These are phyloP conservation scores for Synodontis membranacea DNA, from an alignment of 2,113 vertebrate species.

Conservation along the genomic window DNA sequence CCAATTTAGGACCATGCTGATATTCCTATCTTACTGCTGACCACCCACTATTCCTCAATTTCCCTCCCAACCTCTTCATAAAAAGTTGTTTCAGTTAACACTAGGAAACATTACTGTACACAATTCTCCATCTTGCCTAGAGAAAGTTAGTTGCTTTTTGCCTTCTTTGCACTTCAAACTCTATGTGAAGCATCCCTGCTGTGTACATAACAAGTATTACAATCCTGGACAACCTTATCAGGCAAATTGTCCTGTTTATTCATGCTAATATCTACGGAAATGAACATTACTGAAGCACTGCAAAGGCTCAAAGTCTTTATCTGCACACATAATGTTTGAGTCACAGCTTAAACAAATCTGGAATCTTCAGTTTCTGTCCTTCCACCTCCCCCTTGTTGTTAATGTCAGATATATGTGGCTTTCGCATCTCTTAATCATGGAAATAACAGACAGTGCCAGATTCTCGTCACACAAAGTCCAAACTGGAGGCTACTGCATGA, in stretches of 20 bases:
- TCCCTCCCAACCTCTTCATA: neutral
- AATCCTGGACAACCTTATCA: neutral
- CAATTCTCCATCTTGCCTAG: neutral
- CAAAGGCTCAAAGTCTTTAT: neutral
- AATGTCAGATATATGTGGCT: slow-evolving; percentile 46
- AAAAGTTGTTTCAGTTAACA: neutral
- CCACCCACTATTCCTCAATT: neutral
- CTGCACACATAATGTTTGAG: slow-evolving; percentile 29
- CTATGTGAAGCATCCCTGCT: neutral
- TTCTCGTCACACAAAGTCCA: slow-evolving; percentile 15
- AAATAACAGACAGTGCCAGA: slow-evolving; percentile 23
- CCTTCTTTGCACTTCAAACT: neutral
- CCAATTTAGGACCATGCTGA: neutral
- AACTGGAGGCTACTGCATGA: neutral
- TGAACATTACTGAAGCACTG: neutral
- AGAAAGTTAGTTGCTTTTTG: neutral
- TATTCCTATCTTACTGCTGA: neutral
- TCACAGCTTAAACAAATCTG: slow-evolving; percentile 42
- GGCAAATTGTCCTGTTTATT: neutral
- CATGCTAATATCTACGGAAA: neutral
- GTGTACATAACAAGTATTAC: neutral
- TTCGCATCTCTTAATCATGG: slow-evolving; percentile 44
- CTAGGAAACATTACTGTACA: neutral
- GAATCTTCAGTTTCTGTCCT: slow-evolving; percentile 30
- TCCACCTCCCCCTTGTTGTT: slow-evolving; percentile 40